Evolutionary conservation across 2,113 vertebrate genomes (phyloP).

Genomic region (Zosterops hypoxanthus): DNA sequence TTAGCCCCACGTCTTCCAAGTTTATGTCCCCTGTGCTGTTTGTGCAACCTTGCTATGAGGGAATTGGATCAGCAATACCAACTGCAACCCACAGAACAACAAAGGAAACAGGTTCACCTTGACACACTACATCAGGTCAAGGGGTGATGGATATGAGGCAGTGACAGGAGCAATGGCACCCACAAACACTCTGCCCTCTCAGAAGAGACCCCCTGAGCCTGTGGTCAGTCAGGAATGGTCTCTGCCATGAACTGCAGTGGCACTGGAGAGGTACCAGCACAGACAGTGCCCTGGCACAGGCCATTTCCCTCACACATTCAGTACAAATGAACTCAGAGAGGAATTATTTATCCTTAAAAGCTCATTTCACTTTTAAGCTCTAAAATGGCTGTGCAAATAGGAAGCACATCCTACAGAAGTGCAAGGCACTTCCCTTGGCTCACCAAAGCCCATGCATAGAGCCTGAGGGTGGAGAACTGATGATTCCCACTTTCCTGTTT

Average conservation of each 20-base stretch:
- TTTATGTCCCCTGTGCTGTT: background rate
- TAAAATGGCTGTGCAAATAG: background rate
- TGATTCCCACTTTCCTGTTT: background rate
- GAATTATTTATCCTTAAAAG: background rate
- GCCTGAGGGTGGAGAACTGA: background rate
- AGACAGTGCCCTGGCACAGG: background rate
- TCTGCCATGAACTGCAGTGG: background rate
- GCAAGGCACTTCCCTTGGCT: background rate
- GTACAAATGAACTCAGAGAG: background rate
- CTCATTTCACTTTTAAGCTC: background rate
- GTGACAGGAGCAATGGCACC: background rate
- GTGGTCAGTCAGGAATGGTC: rapidly evolving
- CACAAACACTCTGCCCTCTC: background rate
- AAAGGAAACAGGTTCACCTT: background rate
- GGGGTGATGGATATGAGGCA: background rate
- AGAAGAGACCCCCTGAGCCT: background rate
- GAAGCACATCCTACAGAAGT: background rate
- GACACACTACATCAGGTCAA: background rate
- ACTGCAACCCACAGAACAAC: background rate
- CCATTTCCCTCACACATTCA: background rate
- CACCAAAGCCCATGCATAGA: background rate
- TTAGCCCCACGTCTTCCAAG: background rate
- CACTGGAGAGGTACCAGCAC: background rate
- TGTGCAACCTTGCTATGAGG: background rate
- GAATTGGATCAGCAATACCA: background rate